Conservation (phyloP, 2,888 invertebrate genomes). For the Microctonus hyperodae region DNA sequence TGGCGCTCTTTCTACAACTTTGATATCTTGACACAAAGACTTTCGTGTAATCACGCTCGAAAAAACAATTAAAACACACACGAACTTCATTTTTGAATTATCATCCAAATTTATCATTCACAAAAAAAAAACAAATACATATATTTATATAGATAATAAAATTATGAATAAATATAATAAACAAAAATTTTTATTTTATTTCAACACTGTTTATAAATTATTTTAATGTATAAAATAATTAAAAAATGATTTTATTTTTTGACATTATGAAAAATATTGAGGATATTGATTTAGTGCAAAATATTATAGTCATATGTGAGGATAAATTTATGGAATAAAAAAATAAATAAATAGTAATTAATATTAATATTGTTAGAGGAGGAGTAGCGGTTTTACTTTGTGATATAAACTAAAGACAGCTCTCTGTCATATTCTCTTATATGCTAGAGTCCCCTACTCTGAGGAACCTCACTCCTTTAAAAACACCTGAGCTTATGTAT, state of each 20-base stretch:
- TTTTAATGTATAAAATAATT: too few relatives aligned
- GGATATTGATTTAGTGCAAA: too few relatives aligned
- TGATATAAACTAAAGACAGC: slow-evolving; percentile 60
- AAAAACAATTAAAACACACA: slow-evolving; percentile 37
- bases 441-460: slow-evolving; percentile 59
- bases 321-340: too few relatives aligned
- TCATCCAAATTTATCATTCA: neutral
- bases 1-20: slow-evolving; percentile 25
- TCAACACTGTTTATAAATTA: neutral
- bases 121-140: neutral
- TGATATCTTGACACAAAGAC: slow-evolving; percentile 31
- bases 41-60: slow-evolving; percentile 38
- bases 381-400: slow-evolving; percentile 48
- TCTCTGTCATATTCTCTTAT: slow-evolving; percentile 61
- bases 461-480: slow-evolving; percentile 46
- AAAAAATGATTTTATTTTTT: too few relatives aligned
- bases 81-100: slow-evolving; percentile 31
- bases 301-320: too few relatives aligned
- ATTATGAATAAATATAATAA: neutral
- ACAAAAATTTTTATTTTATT: neutral
- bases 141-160: neutral
- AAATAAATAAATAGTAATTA: slow-evolving; percentile 35
- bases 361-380: too few relatives aligned
- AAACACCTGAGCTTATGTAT: slow-evolving; percentile 34
- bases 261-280: neutral